Conservation (phyloP, 2,797 vertebrate species). For the Semaprochilodus insignis region DNA sequence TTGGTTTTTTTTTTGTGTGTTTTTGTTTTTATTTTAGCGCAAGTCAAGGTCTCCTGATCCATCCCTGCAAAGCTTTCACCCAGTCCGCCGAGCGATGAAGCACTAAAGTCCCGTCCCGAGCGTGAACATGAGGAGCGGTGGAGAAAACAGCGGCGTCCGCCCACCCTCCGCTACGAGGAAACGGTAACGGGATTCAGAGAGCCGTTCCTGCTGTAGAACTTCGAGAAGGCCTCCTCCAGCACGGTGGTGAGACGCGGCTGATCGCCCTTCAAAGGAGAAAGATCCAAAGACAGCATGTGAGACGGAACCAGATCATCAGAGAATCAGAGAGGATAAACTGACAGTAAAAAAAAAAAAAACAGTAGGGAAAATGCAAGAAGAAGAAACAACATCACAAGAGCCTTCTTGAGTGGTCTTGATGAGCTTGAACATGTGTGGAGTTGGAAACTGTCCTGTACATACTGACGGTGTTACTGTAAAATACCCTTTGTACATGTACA, state of each 20-base stretch:
- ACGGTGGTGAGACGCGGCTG: constrained; percentile 91
- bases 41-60: constrained; percentile 63
- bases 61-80: constrained; percentile 59
- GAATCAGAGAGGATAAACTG: too few species aligned
- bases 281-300: background rate
- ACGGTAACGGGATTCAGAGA: constrained; percentile 93
- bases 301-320: too few species aligned
- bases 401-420: too few species aligned
- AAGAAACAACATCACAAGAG: too few species aligned
- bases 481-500: too few species aligned
- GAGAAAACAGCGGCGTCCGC: constrained; percentile 20
- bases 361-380: background rate
- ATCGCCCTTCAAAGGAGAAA: constrained; percentile 82
- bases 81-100: constrained; percentile 61
- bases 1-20: background rate
- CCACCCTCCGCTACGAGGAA: constrained; percentile 86
- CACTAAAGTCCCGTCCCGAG: constrained; percentile 67
- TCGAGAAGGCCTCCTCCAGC: constrained; percentile 96
- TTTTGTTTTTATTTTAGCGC: constrained; percentile 25
- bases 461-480: too few species aligned
- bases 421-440: too few species aligned
- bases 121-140: constrained; percentile 42
- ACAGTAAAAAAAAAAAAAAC: background rate
- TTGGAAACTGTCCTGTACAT: too few species aligned
- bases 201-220: constrained; percentile 93